Base-by-base conservation (phyloP, 2,113 vertebrate genomes). In the Gopherus flavomarginatus region DNA sequence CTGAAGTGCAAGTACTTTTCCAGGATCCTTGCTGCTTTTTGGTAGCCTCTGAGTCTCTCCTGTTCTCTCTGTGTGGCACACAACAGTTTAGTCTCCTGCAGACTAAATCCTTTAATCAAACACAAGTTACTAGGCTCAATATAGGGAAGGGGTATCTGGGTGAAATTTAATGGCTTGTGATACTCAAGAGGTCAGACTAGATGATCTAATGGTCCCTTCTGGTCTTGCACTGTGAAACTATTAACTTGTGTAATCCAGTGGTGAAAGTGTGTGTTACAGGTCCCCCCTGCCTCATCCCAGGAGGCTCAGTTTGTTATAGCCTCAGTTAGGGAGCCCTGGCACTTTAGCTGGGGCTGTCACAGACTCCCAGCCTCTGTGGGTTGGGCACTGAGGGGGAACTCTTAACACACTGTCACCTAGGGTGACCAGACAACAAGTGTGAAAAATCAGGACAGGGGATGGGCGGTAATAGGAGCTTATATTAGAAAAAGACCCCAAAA, bases 201-300 rank as follows among this genome's bases (percentile, higher is more conserved):
- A 38, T 38, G 19, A 38, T 38, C n/a, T n/a, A n/a, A 38, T 38
- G 65, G n/a, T 72, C 65, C n/a, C 17, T 11, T 38, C 65, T 72
- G 35, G n/a, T 38, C 5, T 72, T 38, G 19, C 65, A 72, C 62
- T 65, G 29, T 65, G 62, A 65, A 35, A 35, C 35, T 5, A 72
- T 38, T 62, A 83, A 35, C 0, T 0, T 35, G 5, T n/a, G n/a
- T 5, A 69, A 29, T 4, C 22, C 52, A 2, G 4, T 8, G 9
- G 14, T 50, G 29, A 21, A 5, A 21, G 2, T 4, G 19, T 42
- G 14, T 52, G 54, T 29, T 59, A 11, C 10, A 31, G 22, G 16
- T 31, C 24, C 54, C 52, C 3, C 21, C 11, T 1, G 44, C 13
- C 8, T 26, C 88, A 16, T 27, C 11, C 53, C 27, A 19, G 14